Evolutionary conservation across 2,113 vertebrate species (phyloP).

Genomic region (Thunnus thynnus): DNA sequence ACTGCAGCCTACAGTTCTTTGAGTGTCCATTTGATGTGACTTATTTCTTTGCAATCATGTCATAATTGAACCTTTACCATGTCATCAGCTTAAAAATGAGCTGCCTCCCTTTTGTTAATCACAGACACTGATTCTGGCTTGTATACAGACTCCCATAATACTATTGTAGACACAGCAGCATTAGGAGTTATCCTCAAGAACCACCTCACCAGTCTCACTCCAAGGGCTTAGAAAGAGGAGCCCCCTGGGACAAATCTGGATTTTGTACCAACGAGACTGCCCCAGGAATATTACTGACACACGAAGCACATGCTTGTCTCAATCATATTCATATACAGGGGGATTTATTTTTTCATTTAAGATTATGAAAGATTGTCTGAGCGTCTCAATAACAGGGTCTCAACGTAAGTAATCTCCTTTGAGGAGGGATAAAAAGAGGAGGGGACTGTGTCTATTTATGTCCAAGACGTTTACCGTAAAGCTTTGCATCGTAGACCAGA

Average conservation of each 20-base stretch:
- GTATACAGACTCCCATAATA: slow-evolving; percentile 18
- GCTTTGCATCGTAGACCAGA: slow-evolving; percentile 8
- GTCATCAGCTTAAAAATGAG: slow-evolving; percentile 18
- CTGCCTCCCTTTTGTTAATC: slow-evolving; percentile 22
- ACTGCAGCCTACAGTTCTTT: not conserved
- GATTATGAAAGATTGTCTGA: slow-evolving; percentile 65
- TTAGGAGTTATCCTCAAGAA: slow-evolving; percentile 40
- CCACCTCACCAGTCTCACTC: slow-evolving; percentile 26
- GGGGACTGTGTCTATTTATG: slow-evolving; percentile 6
- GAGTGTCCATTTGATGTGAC: not conserved
- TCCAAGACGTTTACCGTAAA: slow-evolving; percentile 24
- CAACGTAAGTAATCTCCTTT: slow-evolving; percentile 48
- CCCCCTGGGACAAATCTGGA: slow-evolving; percentile 60
- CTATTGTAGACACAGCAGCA: slow-evolving; percentile 60
- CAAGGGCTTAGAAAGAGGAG: slow-evolving; percentile 43
- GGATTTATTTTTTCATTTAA: slow-evolving; percentile 70
- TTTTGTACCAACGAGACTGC: slow-evolving; percentile 31
- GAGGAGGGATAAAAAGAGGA: slow-evolving; percentile 13
- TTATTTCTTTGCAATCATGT: slow-evolving; percentile 13
- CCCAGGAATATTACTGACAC: slow-evolving; percentile 45
- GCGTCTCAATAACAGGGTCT: slow-evolving; percentile 54
- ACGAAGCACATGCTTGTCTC: slow-evolving; percentile 49
- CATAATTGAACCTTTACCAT: slow-evolving; percentile 1
- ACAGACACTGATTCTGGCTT: slow-evolving; percentile 25
- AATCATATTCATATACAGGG: slow-evolving; percentile 52